A percentile compares a stretch with the other conserved stretches of the same genome.
phyloP scores from a whole-genome alignment of 2,888 invertebrate species.

The Abrostola tripartita region DNA sequence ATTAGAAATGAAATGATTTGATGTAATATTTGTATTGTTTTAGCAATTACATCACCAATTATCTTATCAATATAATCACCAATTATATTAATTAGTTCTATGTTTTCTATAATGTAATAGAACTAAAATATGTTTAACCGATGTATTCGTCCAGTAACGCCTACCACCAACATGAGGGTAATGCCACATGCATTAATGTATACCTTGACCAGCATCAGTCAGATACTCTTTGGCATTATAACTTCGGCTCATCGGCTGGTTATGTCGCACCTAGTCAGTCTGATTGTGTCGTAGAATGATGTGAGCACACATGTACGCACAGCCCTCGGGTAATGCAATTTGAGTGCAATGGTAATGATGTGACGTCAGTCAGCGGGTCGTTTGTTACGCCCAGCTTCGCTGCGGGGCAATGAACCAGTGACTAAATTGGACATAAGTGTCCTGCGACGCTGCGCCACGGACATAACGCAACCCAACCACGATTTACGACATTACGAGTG shows the following conservation, averaged over 20 bases:
- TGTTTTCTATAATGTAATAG: too few species aligned
- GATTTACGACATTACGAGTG: conserved; percentile 72
- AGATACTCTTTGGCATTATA: neutral
- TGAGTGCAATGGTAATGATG: conserved; percentile 77
- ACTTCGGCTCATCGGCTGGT: conserved; percentile 12
- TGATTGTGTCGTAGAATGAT: conserved; percentile 30
- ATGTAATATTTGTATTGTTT: too few species aligned
- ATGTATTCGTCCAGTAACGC: too few species aligned
- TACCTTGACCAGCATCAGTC: neutral
- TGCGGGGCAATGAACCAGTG: conserved; percentile 82
- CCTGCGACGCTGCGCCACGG: conserved; percentile 73
- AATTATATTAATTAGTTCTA: too few species aligned
- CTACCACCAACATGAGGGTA: too few species aligned
- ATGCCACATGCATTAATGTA: too few species aligned
- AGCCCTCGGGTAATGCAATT: conserved; percentile 68
- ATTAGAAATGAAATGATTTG: too few species aligned
- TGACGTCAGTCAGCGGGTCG: conserved; percentile 80
- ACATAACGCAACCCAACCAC: conserved; percentile 74
- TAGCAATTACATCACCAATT: too few species aligned
- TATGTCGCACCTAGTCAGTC: conserved; percentile 21
- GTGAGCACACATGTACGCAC: conserved; percentile 30
- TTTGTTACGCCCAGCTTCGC: conserved; percentile 73
- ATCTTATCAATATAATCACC: too few species aligned
- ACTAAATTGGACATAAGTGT: conserved; percentile 85
- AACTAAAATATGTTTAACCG: too few species aligned